These are phyloP conservation scores for Sarotherodon lohbergeri DNA, from an alignment of 2,113 vertebrate genomes.

Conservation along the genomic window DNA sequence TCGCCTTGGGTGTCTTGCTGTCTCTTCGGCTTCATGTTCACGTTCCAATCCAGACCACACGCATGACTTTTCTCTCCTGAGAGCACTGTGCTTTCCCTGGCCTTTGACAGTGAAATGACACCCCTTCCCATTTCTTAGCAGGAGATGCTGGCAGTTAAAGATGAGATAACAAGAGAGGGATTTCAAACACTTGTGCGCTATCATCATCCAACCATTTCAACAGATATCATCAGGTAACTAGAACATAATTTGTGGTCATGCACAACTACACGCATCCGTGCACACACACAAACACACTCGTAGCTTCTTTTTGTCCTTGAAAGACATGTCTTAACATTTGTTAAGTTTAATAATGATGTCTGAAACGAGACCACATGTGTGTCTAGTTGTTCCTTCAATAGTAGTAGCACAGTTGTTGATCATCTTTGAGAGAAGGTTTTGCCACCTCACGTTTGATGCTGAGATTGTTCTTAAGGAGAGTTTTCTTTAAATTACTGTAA, in stretches of 20 bases:
- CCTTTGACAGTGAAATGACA: conserved; percentile 39
- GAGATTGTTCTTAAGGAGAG: neutral
- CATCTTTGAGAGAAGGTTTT: neutral
- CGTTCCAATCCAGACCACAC: neutral
- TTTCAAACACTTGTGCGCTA: neutral
- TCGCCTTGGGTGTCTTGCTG: neutral
- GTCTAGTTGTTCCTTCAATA: neutral
- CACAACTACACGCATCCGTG: neutral
- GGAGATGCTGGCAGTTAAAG: conserved; percentile 11
- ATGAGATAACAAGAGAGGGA: neutral
- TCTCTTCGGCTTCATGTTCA: conserved; percentile 6
- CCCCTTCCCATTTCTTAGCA: neutral
- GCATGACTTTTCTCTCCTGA: neutral
- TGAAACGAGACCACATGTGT: neutral
- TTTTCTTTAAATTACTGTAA: neutral
- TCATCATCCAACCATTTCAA: neutral
- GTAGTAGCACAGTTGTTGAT: no score
- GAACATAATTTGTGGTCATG: neutral
- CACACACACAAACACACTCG: neutral
- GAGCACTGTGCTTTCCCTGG: neutral
- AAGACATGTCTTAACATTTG: neutral
- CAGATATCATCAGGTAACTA: neutral
- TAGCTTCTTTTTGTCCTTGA: neutral
- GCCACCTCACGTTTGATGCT: neutral
- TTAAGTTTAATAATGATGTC: neutral